Percentiles rank a stretch among this genome's conserved stretches.
phyloP scores from a whole-genome alignment of 2,888 invertebrate species.

The Mechanitis messenoides region DNA sequence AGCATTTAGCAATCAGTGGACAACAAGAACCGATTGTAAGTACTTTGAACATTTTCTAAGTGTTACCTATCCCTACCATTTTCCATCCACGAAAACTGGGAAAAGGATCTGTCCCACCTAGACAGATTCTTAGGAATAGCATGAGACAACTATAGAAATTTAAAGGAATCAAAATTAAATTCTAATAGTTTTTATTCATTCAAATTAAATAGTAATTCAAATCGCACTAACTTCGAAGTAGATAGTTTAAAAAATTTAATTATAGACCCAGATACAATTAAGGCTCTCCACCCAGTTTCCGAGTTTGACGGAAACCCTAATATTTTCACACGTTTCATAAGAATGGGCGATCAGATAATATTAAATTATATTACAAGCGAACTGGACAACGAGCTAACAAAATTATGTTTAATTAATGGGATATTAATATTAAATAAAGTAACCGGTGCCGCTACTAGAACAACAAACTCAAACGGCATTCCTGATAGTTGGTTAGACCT shows the following conservation, averaged over 20 bases:
- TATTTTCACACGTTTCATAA: conserved; percentile 29
- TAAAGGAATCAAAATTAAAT: conserved; percentile 10
- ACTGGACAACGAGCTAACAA: conserved; percentile 14
- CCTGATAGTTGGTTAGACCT: conserved; percentile 28
- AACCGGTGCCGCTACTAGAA: conserved; percentile 29
- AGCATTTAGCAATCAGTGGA: not conserved
- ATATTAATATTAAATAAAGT: conserved; percentile 23
- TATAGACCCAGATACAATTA: conserved; percentile 11
- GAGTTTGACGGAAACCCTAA: conserved; percentile 66
- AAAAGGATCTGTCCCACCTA: conserved; percentile 10
- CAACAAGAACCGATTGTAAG: conserved; percentile 7
- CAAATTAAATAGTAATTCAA: not conserved
- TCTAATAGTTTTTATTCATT: not conserved
- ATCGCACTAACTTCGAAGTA: not conserved
- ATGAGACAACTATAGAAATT: conserved; percentile 9
- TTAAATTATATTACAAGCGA: conserved; percentile 10
- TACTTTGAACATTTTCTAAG: conserved; percentile 12
- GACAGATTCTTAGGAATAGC: conserved; percentile 13
- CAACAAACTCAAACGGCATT: conserved; percentile 33
- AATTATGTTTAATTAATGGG: conserved; percentile 18
- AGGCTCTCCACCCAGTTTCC: conserved; percentile 49
- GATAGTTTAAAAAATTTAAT: not conserved
- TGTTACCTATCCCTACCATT: conserved; percentile 10
- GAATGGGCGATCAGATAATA: conserved; percentile 29
- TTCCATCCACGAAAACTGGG: conserved; percentile 14